These are phyloP conservation scores for Hydropotes inermis DNA, from an alignment of 2,113 vertebrate species.

Conservation along the genomic window DNA sequence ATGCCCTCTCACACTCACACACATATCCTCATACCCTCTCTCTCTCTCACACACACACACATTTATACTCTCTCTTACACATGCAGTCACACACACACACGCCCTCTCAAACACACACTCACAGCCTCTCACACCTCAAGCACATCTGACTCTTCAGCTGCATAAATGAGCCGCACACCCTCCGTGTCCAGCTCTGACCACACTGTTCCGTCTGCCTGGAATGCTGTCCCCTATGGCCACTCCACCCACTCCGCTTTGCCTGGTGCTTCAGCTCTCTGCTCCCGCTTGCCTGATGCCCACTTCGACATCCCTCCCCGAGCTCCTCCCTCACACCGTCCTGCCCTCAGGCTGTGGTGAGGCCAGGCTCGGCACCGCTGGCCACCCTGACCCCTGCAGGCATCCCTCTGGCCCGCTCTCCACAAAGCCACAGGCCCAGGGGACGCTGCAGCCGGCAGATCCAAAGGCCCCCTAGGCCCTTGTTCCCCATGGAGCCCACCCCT, in stretches of 20 bases:
- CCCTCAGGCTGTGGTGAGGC: fast-evolving
- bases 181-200: fast-evolving
- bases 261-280: not conserved
- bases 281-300: fast-evolving
- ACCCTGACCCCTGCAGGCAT: fast-evolving
- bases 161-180: fast-evolving
- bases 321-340: fast-evolving
- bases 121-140: not conserved
- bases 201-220: not conserved
- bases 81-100: fast-evolving
- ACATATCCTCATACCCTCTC: fast-evolving
- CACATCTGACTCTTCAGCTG: fast-evolving
- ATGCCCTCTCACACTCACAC: fast-evolving
- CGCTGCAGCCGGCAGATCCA: fast-evolving
- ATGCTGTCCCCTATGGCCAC: too few relatives aligned
- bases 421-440: fast-evolving
- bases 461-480: too few relatives aligned
- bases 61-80: too few relatives aligned
- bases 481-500: not conserved
- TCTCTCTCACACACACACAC: fast-evolving
- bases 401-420: not conserved
- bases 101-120: not conserved
- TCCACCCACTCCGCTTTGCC: fast-evolving
- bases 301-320: fast-evolving
- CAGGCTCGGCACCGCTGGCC: fast-evolving